Evolutionary conservation across 2,113 vertebrate species (phyloP).

Genomic region (Bubo scandiacus): DNA sequence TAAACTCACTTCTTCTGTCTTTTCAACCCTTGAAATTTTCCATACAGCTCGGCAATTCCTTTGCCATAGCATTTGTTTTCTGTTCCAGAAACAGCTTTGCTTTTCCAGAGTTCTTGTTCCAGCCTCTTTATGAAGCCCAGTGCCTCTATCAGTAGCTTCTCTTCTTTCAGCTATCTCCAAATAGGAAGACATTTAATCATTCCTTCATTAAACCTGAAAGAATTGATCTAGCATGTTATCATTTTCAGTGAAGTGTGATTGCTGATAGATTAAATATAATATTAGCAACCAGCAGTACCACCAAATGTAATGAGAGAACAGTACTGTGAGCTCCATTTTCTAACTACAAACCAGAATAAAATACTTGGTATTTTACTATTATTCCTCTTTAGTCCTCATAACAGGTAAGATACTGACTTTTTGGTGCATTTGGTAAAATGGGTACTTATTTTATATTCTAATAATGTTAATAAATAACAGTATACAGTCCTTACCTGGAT

Average conservation of each 20-base stretch:
- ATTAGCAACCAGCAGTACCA: neutral
- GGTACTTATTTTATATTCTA: neutral
- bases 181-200: neutral
- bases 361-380: neutral
- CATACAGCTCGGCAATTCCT: neutral
- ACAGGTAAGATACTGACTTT: neutral
- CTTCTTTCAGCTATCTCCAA: neutral
- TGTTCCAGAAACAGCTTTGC: neutral
- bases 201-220: neutral
- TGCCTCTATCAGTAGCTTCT: neutral
- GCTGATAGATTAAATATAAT: neutral
- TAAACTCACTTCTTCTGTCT: neutral
- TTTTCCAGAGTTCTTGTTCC: neutral
- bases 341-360: neutral
- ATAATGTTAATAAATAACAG: neutral
- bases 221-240: neutral
- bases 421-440: neutral
- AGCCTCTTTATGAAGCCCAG: neutral
- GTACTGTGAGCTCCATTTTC: neutral
- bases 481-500: neutral
- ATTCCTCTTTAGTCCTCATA: neutral
- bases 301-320: neutral
- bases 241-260: neutral
- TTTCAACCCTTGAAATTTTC: neutral
- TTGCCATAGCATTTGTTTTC: neutral